phyloP scores from a whole-genome alignment of 2,888 invertebrate genomes.

The Helicoverpa assulta region DNA sequence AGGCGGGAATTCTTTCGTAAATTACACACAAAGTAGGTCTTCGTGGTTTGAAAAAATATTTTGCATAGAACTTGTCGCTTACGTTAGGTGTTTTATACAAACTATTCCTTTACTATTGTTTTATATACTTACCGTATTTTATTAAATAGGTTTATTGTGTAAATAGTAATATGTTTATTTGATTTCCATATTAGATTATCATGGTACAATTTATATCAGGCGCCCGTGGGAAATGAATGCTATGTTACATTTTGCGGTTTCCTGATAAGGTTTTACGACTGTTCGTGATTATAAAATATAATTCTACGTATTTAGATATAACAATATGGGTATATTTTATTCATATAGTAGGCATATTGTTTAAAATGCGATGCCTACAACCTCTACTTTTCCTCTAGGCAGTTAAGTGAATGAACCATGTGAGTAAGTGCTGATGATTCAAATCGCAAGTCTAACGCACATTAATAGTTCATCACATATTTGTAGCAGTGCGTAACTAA shows the following conservation, averaged over 20 bases:
- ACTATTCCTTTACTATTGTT: background rate
- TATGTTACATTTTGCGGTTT: conserved; percentile 44
- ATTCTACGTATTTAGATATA: conserved; percentile 6
- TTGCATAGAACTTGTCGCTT: too few species aligned
- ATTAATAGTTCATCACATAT: too few species aligned
- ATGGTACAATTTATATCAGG: conserved; percentile 22
- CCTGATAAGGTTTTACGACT: conserved; percentile 38
- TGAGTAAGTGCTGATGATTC: too few species aligned
- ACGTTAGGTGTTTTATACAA: background rate
- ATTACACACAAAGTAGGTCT: background rate
- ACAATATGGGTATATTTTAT: background rate
- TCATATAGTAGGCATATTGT: too few species aligned
- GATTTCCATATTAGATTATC: conserved; percentile 17
- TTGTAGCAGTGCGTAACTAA: too few species aligned
- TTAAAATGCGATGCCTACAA: too few species aligned
- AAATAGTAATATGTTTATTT: conserved; percentile 6
- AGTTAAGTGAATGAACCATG: too few species aligned
- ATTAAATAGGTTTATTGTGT: background rate
- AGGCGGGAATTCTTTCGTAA: background rate
- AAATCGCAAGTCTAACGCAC: too few species aligned
- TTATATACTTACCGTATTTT: background rate
- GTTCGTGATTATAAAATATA: conserved; percentile 29
- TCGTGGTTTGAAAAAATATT: too few species aligned
- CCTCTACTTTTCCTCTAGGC: too few species aligned
- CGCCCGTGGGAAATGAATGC: conserved; percentile 39